Evolutionary conservation across 2,113 vertebrate species (phyloP), one percentile per base, ranked within the genome.

Genomic region (Rhadina sibilatrix): DNA sequence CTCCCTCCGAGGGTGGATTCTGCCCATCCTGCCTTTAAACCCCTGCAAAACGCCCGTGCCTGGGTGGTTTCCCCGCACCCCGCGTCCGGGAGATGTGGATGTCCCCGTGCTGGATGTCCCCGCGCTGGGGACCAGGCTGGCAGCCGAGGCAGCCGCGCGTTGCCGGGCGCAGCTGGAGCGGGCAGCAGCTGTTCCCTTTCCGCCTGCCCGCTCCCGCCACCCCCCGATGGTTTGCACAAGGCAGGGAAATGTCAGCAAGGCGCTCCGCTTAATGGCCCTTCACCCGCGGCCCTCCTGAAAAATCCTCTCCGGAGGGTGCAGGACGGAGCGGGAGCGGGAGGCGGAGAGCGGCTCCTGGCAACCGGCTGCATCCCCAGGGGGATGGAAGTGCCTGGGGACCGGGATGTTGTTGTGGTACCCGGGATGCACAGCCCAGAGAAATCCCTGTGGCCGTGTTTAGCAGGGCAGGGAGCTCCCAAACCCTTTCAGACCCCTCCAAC

Each of bases 51-150:
- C n/a, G 13, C 1, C 3, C 1, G 1, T 23, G 33, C 63, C 7
- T 0, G 38, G 12, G 10, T 0, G 11, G n/a, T 5, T 77, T 16
- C 15, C 4, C 14, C 30, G 52, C 11, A 12, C 28, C 5, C 25
- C 2, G 38, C 1, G 1, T 12, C 18, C 81, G 1, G 46, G 52
- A 25, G 31, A 15, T 1, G 4, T 0, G 52, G 68, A n/a, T n/a
- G n/a, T n/a, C n/a, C n/a, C 52, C 1, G 63, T 6, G 21, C 80
- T 57, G 1, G 14, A 3, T 2, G 12, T 64, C 53, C 17, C 71
- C 8, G 0, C 2, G 18, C 2, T 12, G 63, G 77, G 69, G 54
- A 77, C 46, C 15, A 49, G 53, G 59, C 42, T 38, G 37, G 11
- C 22, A 1, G 42, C 42, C 3, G 1, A 28, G 52, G 7, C n/a